Conservation (phyloP, 64 coral and sea anemone genomes). For the Acropora tenuis region DNA sequence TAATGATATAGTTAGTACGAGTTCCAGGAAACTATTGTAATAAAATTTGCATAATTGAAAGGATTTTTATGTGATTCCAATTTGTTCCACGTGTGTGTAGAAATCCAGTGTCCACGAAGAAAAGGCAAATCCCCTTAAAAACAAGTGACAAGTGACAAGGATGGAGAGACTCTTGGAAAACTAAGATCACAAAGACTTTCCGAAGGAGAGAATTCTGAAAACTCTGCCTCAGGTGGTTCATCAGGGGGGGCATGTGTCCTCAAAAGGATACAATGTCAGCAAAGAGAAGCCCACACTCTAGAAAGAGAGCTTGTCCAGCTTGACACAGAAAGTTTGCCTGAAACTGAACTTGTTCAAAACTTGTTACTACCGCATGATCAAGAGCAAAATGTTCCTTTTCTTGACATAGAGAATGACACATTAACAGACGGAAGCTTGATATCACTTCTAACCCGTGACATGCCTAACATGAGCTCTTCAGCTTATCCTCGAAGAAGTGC, state of each 20-base stretch:
- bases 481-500: not conserved
- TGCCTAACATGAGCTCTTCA: not conserved
- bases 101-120: too few species aligned
- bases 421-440: conserved; percentile 9
- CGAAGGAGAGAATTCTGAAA: conserved; percentile 25
- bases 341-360: conserved; percentile 50
- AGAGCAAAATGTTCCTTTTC: not conserved
- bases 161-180: not conserved
- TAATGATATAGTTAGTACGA: too few species aligned
- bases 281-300: not conserved
- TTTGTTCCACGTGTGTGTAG: too few species aligned
- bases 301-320: not conserved
- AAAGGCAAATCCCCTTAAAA: too few species aligned
- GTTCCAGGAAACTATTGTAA: too few species aligned
- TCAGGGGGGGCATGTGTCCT: not conserved
- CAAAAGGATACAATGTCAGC: not conserved
- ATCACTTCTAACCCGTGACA: not conserved
- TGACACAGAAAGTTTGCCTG: not conserved
- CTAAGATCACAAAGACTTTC: conserved; percentile 25
- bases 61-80: too few species aligned
- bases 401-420: not conserved
- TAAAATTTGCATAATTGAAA: too few species aligned
- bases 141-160: not conserved
- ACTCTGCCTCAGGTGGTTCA: not conserved
- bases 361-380: conserved; percentile 11